These are phyloP conservation scores for Trachelus troglodyta DNA, from an alignment of 2,888 invertebrate genomes.

Conservation along the genomic window DNA sequence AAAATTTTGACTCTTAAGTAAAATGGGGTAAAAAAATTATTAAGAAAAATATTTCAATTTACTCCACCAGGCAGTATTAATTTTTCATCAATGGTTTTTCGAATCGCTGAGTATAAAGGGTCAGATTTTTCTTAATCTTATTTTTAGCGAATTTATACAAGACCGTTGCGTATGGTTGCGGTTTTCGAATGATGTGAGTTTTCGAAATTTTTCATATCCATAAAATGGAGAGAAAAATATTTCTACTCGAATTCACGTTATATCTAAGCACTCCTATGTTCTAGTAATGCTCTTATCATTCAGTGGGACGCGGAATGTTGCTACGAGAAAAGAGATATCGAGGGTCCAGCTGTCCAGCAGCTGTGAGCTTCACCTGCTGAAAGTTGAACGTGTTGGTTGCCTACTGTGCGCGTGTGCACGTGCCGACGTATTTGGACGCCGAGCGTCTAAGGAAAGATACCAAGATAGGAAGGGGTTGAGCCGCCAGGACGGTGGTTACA, in stretches of 20 bases:
- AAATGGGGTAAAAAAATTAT: no score
- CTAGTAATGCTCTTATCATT: constrained; percentile 31
- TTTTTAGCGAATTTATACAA: background rate
- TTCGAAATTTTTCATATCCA: background rate
- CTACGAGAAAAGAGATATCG: constrained; percentile 51
- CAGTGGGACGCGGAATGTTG: constrained; percentile 36
- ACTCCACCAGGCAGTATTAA: no score
- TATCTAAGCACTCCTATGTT: background rate
- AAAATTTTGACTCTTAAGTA: no score
- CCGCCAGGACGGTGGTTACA: constrained; percentile 10
- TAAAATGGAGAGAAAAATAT: background rate
- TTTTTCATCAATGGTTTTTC: no score
- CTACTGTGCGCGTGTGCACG: constrained; percentile 21
- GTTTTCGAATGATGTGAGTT: background rate
- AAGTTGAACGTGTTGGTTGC: constrained; percentile 20
- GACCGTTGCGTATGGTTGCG: background rate
- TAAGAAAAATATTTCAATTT: no score
- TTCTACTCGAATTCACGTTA: no score
- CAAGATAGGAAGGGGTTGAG: constrained; percentile 11
- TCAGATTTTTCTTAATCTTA: background rate
- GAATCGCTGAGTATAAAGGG: no score
- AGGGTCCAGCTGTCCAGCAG: constrained; percentile 59
- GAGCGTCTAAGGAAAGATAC: background rate
- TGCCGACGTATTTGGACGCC: constrained; percentile 25
- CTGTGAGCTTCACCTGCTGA: constrained; percentile 62